These are phyloP conservation scores for Formica exsecta DNA, from an alignment of 1,140 invertebrate species.

Conservation along the genomic window DNA sequence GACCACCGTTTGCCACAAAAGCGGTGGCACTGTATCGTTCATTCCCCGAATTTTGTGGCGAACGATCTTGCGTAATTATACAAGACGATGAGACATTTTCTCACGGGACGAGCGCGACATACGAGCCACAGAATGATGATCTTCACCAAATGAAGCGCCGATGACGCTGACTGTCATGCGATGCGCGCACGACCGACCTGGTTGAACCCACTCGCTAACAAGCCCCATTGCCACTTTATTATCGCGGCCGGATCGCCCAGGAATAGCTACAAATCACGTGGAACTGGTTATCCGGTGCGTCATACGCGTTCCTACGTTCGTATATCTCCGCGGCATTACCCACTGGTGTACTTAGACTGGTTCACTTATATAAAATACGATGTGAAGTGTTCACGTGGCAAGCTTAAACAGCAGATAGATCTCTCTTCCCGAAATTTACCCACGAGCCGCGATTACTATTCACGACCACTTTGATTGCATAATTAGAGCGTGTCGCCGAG, in stretches of 20 bases:
- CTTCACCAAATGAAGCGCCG: constrained; percentile 61
- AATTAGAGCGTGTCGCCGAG: constrained; percentile 34
- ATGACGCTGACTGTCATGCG: constrained; percentile 64
- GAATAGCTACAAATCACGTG: constrained; percentile 79
- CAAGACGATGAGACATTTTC: constrained; percentile 21
- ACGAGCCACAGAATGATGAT: constrained; percentile 49
- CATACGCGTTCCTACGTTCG: constrained; percentile 67
- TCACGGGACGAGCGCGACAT: background rate
- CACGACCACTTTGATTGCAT: constrained; percentile 40
- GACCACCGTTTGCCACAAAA: constrained; percentile 6
- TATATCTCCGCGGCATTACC: constrained; percentile 63
- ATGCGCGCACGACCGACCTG: constrained; percentile 57
- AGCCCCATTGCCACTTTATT: constrained; percentile 82
- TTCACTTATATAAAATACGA: constrained; percentile 56
- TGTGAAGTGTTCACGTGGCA: constrained; percentile 35
- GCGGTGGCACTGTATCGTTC: constrained; percentile 31
- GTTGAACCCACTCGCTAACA: constrained; percentile 77
- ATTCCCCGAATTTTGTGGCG: constrained; percentile 31
- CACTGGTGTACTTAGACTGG: constrained; percentile 62
- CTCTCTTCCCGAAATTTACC: constrained; percentile 29
- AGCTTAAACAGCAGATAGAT: constrained; percentile 43
- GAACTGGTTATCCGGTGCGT: constrained; percentile 79
- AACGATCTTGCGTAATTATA: constrained; percentile 55
- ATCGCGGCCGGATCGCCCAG: constrained; percentile 77
- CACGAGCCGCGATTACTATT: constrained; percentile 18